Conservation (phyloP, 1,140 invertebrate genomes). For the Zaprionus kolodkinae region DNA sequence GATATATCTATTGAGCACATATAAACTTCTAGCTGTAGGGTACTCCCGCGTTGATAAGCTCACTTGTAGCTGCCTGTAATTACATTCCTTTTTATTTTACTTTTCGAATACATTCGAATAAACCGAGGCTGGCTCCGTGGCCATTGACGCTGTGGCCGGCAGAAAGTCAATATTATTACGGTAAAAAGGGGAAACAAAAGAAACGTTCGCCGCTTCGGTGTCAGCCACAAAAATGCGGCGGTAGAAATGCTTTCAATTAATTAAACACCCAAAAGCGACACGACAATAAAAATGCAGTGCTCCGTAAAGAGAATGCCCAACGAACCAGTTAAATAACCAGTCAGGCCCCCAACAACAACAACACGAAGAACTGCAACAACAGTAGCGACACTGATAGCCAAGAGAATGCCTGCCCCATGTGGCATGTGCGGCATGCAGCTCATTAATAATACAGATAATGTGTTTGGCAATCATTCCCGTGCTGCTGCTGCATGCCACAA, state of each 20-base stretch:
- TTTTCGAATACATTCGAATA: slow-evolving; percentile 8
- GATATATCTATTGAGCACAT: neutral
- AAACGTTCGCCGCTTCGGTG: slow-evolving; percentile 16
- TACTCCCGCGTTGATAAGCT: neutral
- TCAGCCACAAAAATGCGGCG: slow-evolving; percentile 62
- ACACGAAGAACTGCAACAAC: too few relatives aligned
- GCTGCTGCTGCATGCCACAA: slow-evolving; percentile 62
- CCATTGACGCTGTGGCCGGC: slow-evolving; percentile 33
- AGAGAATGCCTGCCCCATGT: slow-evolving; percentile 23
- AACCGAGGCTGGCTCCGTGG: neutral
- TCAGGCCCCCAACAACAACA: slow-evolving; percentile 30
- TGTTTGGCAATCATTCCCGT: slow-evolving; percentile 74
- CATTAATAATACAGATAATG: slow-evolving; percentile 80
- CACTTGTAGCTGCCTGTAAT: neutral
- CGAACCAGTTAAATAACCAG: slow-evolving; percentile 26
- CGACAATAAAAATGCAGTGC: slow-evolving; percentile 56
- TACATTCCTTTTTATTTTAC: neutral
- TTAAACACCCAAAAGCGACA: slow-evolving; percentile 74
- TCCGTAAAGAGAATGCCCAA: slow-evolving; percentile 38
- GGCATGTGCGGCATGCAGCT: slow-evolving; percentile 64
- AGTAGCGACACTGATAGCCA: slow-evolving; percentile 11
- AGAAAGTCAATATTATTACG: slow-evolving; percentile 76
- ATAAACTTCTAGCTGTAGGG: neutral
- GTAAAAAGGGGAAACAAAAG: slow-evolving; percentile 40
- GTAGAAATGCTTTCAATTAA: slow-evolving; percentile 79